Conservation (phyloP, 2,797 vertebrate genomes). For the Acanthornis magna region DNA sequence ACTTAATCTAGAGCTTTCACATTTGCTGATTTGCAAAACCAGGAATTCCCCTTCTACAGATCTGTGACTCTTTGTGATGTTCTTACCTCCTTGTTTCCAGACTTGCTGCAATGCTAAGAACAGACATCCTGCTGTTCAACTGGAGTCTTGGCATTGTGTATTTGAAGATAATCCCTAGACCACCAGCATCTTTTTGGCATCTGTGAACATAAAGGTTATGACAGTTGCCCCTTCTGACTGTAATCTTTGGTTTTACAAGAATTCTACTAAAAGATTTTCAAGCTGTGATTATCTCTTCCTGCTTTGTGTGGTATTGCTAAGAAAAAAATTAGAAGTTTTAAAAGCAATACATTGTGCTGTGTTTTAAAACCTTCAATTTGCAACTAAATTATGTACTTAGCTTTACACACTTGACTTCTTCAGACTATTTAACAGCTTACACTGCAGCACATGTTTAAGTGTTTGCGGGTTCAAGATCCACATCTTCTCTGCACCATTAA, state of each 20-base stretch:
- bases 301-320: background rate
- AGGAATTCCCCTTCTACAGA: background rate
- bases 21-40: background rate
- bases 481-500: slow-evolving; percentile 14
- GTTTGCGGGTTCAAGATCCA: slow-evolving; percentile 19
- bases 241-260: slow-evolving; percentile 39
- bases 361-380: slow-evolving; percentile 26
- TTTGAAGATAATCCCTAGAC: slow-evolving; percentile 50
- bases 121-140: background rate
- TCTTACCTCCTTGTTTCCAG: background rate
- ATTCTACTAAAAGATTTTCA: slow-evolving; percentile 4
- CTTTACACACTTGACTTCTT: slow-evolving; percentile 56
- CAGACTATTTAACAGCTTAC: slow-evolving; percentile 17
- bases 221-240: slow-evolving; percentile 13
- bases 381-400: slow-evolving; percentile 44
- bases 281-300: slow-evolving; percentile 17
- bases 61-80: background rate
- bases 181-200: background rate
- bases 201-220: slow-evolving; percentile 25
- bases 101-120: background rate
- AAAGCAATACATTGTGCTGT: background rate
- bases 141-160: background rate
- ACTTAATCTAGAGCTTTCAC: background rate
- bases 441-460: background rate
- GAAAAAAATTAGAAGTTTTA: background rate